Base-by-base conservation (phyloP, 2,888 invertebrate genomes). In the Platerodrilus igneus region DNA sequence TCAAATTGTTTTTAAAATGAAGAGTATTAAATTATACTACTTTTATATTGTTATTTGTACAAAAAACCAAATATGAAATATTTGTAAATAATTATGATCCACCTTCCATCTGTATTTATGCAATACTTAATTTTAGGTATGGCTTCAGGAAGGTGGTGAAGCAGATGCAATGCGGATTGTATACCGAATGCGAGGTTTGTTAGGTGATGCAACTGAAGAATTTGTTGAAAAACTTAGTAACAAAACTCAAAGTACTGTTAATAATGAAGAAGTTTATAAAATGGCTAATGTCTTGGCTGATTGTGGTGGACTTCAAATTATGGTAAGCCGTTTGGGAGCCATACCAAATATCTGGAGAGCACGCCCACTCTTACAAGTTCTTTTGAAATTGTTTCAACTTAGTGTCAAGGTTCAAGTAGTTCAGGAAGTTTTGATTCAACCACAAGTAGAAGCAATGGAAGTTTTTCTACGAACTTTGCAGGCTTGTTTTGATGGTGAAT, bases 201-300 rank as follows among this genome's bases (percentile, higher is more conserved):
- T 97, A 5, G 99, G 97, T 2, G 99, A 99, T 69, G 99, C 97
- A 1, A 97, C 97, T 0, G 99, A 99, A 64, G 97, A 97, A 70
- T 97, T 99, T 67, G 90, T 97, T 7, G 95, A 97, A 71, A 89
- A 90, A 1, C 73, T 97, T 19, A 89, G 86, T 48, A 83, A 83
- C 58, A 92, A 83, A 67, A 88, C 83, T 62, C 89, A 77, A 71
- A 91, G 82, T 57, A 76, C 81, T 3, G 86, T 94, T 2, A 93
- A 97, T 63, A 92, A 93, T 56, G 97, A 97, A 62, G 90, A 94
- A 61, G 83, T 93, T 0, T 97, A 91, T 66, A 81, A 84, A 60
- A 85, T 91, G 85, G 89, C 90, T 0, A 86, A 84, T 60, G 87
- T 90, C 1, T 72, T 93, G 58, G 83, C 83, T 2, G 82, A 87